Conservation (phyloP, 37 sponge, comb jelly and placozoan species). For the Haliclona indistincta region DNA sequence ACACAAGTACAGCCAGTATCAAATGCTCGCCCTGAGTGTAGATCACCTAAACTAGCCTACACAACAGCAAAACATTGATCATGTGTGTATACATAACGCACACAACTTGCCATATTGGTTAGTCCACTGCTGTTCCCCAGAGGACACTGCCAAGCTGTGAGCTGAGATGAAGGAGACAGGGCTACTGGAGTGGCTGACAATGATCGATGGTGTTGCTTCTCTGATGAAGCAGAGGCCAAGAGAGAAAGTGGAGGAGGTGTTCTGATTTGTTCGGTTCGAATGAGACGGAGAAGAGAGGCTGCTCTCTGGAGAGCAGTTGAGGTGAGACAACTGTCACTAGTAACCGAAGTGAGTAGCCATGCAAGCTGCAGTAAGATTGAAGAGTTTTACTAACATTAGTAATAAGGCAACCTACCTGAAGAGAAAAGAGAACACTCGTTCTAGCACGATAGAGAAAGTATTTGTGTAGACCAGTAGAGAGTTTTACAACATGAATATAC, state of each 20-base stretch:
- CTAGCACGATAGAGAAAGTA: conserved; percentile 80
- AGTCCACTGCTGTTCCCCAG: too few relatives aligned
- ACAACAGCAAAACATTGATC: too few relatives aligned
- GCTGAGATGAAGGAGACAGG: too few relatives aligned
- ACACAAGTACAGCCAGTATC: conserved; percentile 79
- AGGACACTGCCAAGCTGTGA: too few relatives aligned
- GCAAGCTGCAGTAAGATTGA: conserved; percentile 49
- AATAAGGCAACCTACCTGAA: conserved; percentile 53
- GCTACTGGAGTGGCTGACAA: neutral
- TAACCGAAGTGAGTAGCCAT: conserved; percentile 79
- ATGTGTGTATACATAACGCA: too few relatives aligned
- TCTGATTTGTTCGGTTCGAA: conserved; percentile 75
- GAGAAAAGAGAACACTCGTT: conserved; percentile 73
- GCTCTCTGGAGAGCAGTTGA: conserved; percentile 58
- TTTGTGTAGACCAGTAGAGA: conserved; percentile 73
- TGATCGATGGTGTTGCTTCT: neutral
- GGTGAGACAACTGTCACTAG: conserved; percentile 75
- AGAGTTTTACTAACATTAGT: neutral
- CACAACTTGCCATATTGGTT: too few relatives aligned
- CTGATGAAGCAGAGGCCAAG: conserved; percentile 1
- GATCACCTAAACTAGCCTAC: conserved; percentile 50
- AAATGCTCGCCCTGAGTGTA: conserved; percentile 79
- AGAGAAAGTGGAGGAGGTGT: conserved; percentile 24
- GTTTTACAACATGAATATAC: conserved; percentile 86
- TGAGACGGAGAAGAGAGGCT: conserved; percentile 60